Evolutionary conservation across 2,113 vertebrate genomes (phyloP).

Genomic region (Eulemur macaco): DNA sequence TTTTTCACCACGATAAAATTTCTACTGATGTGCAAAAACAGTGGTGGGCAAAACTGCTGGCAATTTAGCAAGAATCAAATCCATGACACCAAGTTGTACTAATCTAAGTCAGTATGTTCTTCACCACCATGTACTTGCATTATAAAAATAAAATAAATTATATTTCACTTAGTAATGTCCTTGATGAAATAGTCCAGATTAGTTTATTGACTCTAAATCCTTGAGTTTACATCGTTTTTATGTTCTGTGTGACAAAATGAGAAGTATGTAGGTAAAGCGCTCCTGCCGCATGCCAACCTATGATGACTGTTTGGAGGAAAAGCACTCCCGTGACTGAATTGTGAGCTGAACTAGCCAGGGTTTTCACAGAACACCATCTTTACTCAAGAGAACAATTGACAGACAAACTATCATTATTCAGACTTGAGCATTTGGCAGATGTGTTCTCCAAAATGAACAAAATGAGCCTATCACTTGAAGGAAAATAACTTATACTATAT

Average conservation of each 20-base stretch:
- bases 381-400: not conserved
- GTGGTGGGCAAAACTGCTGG: not conserved
- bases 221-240: not conserved
- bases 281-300: not conserved
- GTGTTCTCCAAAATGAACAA: conserved; percentile 37
- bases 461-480: not conserved
- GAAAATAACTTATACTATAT: conserved; percentile 24
- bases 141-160: not conserved
- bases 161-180: not conserved
- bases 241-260: not conserved
- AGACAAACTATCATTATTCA: not conserved
- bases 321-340: not conserved
- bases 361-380: not conserved
- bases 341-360: not conserved
- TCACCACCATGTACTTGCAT: not conserved
- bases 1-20: not conserved
- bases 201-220: conserved; percentile 19
- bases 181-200: not conserved
- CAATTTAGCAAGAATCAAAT: not conserved
- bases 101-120: not conserved
- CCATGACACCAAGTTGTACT: not conserved
- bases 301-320: not conserved
- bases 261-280: not conserved
- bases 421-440: not conserved
- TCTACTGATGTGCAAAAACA: not conserved